These are phyloP conservation scores for Cheilosia vernalis DNA, from an alignment of 2,888 invertebrate species.

Conservation along the genomic window DNA sequence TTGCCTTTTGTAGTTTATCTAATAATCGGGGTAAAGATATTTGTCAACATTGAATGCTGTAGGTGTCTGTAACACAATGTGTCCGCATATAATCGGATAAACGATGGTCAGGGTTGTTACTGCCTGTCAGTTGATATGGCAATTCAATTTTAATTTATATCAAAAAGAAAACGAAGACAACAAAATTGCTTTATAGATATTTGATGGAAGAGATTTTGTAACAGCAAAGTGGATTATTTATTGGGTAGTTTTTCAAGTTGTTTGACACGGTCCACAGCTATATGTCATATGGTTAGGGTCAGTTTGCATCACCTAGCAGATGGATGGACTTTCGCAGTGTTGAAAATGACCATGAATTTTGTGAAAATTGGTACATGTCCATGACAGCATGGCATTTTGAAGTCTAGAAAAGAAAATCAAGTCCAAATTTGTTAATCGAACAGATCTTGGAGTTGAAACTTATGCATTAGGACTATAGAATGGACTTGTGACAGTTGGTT, in stretches of 20 bases:
- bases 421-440: too few relatives aligned
- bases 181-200: slow-evolving; percentile 10
- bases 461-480: too few relatives aligned
- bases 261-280: slow-evolving; percentile 6
- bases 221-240: slow-evolving; percentile 25
- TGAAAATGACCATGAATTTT: slow-evolving; percentile 31
- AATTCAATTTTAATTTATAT: slow-evolving; percentile 33
- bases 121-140: background rate
- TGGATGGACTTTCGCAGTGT: slow-evolving; percentile 3
- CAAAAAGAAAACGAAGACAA: slow-evolving; percentile 14
- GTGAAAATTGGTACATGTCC: too few relatives aligned
- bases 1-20: background rate
- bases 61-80: slow-evolving; percentile 29
- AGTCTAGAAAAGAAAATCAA: too few relatives aligned
- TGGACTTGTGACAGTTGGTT: too few relatives aligned
- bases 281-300: slow-evolving; percentile 29
- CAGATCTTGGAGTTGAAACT: too few relatives aligned
- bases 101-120: slow-evolving; percentile 39
- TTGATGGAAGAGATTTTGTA: slow-evolving; percentile 41
- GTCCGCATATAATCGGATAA: slow-evolving; percentile 28
- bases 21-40: slow-evolving; percentile 57
- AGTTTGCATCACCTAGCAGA: slow-evolving; percentile 48
- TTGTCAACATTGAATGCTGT: slow-evolving; percentile 51
- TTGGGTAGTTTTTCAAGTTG: slow-evolving; percentile 42
- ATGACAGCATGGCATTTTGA: too few relatives aligned